Percentiles rank a stretch among this genome's conserved stretches.
phyloP scores from a whole-genome alignment of 2,888 invertebrate genomes.

The Polydrusus pterygomalis region DNA sequence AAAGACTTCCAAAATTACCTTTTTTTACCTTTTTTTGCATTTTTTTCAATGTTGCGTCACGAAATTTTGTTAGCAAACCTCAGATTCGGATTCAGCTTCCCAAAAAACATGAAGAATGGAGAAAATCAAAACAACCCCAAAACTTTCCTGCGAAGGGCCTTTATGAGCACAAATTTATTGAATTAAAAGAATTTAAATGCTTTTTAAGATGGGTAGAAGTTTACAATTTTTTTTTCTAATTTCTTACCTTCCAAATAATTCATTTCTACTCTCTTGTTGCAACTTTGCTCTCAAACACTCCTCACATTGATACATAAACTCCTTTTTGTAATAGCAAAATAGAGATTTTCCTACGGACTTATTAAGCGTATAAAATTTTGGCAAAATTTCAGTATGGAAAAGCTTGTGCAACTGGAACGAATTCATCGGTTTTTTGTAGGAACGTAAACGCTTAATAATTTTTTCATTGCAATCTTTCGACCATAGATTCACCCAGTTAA shows the following conservation, averaged over 20 bases:
- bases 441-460: conserved; percentile 25
- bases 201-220: too few relatives aligned
- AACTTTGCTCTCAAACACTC: conserved; percentile 24
- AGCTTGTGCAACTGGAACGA: conserved; percentile 18
- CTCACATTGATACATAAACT: conserved; percentile 25
- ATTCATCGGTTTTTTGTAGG: conserved; percentile 28
- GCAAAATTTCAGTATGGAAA: conserved; percentile 22
- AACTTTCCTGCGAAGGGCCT: too few relatives aligned
- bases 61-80: too few relatives aligned
- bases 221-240: too few relatives aligned
- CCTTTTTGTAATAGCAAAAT: conserved; percentile 12
- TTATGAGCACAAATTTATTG: too few relatives aligned
- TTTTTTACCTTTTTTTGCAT: too few relatives aligned
- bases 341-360: conserved; percentile 8
- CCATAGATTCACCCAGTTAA: conserved; percentile 31
- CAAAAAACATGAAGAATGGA: too few relatives aligned
- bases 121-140: too few relatives aligned
- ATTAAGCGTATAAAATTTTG: conserved; percentile 15
- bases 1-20: too few relatives aligned
- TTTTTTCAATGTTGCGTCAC: too few relatives aligned
- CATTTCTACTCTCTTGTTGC: conserved; percentile 1
- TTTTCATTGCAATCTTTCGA: conserved; percentile 14
- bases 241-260: conserved; percentile 21
- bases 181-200: too few relatives aligned
- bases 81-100: too few relatives aligned